A percentile compares a stretch with the other conserved stretches of the same genome.
Evolutionary conservation across 2,113 vertebrate species (phyloP).

Genomic region (Ictalurus punctatus): DNA sequence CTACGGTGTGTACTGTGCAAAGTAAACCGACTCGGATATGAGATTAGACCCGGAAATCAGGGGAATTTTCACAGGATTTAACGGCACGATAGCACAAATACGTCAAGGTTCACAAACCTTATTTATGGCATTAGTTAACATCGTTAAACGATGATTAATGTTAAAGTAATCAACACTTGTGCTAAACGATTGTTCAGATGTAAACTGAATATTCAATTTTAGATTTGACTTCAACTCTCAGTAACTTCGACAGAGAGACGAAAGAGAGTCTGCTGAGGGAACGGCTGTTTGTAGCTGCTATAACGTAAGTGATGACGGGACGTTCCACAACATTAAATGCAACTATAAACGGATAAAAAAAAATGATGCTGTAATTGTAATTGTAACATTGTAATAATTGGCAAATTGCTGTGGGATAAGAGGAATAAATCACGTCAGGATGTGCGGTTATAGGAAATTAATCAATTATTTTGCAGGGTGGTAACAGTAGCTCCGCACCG

Average conservation of each 20-base stretch:
- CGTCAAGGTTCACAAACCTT: not conserved
- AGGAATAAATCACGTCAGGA: not conserved
- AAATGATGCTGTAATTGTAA: not conserved
- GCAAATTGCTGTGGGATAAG: not conserved
- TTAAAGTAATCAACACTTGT: not conserved
- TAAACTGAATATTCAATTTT: not conserved
- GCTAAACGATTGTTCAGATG: not conserved
- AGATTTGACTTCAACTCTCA: not conserved
- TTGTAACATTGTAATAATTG: not conserved
- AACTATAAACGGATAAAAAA: not conserved
- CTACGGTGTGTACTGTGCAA: not conserved
- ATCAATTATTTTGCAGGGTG: not conserved
- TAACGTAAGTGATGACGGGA: not conserved
- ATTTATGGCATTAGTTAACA: not conserved
- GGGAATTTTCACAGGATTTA: slow-evolving; percentile 32
- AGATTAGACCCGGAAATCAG: not conserved
- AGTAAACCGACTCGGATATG: not conserved
- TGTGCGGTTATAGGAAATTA: not conserved
- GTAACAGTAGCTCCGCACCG: not conserved
- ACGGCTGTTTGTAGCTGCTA: not conserved
- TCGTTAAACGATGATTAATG: not conserved
- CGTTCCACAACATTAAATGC: not conserved
- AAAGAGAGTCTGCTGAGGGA: not conserved
- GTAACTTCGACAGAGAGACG: not conserved
- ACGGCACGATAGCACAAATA: slow-evolving; percentile 43